Conservation (phyloP, 1,140 invertebrate genomes). For the Drosophila suzukii region DNA sequence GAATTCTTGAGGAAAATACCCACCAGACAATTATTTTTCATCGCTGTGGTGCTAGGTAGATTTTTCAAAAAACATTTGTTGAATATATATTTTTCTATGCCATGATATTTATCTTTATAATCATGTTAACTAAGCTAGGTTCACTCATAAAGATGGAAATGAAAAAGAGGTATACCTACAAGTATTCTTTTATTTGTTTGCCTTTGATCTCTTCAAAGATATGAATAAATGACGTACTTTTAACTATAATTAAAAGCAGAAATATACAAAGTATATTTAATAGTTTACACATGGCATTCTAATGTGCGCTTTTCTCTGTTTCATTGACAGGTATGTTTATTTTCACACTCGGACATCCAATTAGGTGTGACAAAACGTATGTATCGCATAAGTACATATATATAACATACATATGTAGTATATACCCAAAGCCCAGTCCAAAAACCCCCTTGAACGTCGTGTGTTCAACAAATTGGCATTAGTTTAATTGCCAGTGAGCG, state of each 20-base stretch:
- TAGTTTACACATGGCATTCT: neutral
- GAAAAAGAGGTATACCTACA: no score
- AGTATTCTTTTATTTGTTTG: no score
- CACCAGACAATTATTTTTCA: neutral
- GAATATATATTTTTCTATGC: no score
- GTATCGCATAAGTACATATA: slow-evolving; percentile 1
- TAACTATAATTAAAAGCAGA: slow-evolving; percentile 3
- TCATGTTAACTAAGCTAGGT: no score
- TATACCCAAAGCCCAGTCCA: slow-evolving; percentile 2
- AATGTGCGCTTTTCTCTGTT: slow-evolving; percentile 3
- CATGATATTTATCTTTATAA: no score
- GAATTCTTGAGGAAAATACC: neutral
- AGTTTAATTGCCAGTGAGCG: slow-evolving; percentile 66
- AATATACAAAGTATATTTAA: neutral
- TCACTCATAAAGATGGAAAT: no score
- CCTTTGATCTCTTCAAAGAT: neutral
- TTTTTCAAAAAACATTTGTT: no score
- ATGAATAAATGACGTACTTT: neutral
- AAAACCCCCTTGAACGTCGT: neutral
- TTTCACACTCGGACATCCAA: slow-evolving; percentile 40
- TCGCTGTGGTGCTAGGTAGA: no score
- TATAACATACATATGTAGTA: slow-evolving; percentile 1
- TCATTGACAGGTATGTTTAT: slow-evolving; percentile 52
- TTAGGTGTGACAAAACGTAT: slow-evolving; percentile 39
- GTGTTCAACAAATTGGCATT: slow-evolving; percentile 66